phyloP scores from a whole-genome alignment of 2,888 invertebrate genomes.

The Athalia cordata region DNA sequence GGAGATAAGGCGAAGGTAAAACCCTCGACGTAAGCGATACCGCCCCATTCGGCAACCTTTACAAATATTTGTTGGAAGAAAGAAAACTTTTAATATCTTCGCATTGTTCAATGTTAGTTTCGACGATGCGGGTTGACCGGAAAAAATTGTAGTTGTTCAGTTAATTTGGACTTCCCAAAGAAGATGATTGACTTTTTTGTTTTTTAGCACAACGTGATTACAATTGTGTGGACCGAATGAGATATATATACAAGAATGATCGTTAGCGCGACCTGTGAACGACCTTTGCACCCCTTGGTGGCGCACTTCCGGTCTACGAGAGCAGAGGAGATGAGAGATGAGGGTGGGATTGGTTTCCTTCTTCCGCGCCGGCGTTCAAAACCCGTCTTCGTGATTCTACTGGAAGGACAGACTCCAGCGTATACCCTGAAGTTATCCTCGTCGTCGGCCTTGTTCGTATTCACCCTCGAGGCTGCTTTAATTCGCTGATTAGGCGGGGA shows the following conservation, averaged over 20 bases:
- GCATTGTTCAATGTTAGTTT: background rate
- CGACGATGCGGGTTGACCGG: background rate
- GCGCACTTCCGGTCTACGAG: conserved; percentile 32
- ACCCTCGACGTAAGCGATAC: background rate
- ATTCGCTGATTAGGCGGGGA: conserved; percentile 69
- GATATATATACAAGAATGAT: conserved; percentile 26
- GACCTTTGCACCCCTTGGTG: conserved; percentile 10
- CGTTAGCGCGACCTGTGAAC: conserved; percentile 8
- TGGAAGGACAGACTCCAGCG: conserved; percentile 7
- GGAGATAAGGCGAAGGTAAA: background rate
- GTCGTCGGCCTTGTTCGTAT: conserved; percentile 44
- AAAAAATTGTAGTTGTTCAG: background rate
- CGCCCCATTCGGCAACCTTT: background rate
- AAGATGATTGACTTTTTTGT: background rate
- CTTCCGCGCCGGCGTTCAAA: background rate
- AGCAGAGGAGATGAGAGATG: background rate
- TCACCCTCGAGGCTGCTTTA: conserved; percentile 63
- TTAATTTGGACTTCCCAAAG: too few relatives aligned
- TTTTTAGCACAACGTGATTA: background rate
- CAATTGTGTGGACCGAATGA: background rate
- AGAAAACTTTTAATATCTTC: too few relatives aligned
- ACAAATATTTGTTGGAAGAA: background rate
- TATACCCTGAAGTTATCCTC: conserved; percentile 41
- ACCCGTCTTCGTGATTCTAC: conserved; percentile 12
- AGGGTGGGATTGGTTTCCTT: conserved; percentile 12